These are phyloP conservation scores for Trichonephila inaurata DNA, from an alignment of 1,140 invertebrate genomes.

Conservation along the genomic window DNA sequence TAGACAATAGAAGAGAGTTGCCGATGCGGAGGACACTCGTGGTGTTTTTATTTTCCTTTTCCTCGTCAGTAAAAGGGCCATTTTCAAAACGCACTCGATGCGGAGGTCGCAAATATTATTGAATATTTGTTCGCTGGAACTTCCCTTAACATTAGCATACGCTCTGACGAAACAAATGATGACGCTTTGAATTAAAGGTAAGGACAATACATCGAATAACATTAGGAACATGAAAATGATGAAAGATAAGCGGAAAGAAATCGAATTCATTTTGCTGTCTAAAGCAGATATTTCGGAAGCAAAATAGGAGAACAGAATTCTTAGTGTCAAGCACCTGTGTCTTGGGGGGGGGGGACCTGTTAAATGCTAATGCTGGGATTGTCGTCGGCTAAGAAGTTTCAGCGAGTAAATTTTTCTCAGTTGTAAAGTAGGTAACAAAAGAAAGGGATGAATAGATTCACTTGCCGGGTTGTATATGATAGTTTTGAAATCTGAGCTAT, in stretches of 20 bases:
- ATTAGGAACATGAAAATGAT: slow-evolving; percentile 55
- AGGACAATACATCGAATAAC: slow-evolving; percentile 60
- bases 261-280: slow-evolving; percentile 11
- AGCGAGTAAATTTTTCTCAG: background rate
- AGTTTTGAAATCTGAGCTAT: background rate
- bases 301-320: background rate
- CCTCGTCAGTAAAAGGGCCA: slow-evolving; percentile 22
- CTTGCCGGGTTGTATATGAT: background rate
- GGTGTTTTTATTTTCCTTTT: slow-evolving; percentile 46
- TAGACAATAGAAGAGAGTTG: slow-evolving; percentile 49
- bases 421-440: background rate
- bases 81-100: slow-evolving; percentile 10
- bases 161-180: slow-evolving; percentile 58
- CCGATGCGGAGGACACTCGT: slow-evolving; percentile 45
- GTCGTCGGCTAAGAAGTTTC: background rate
- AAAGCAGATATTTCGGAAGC: background rate
- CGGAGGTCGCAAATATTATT: slow-evolving; percentile 55
- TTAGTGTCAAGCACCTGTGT: slow-evolving; percentile 30
- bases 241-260: slow-evolving; percentile 38
- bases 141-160: slow-evolving; percentile 54
- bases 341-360: background rate
- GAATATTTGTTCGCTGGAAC: slow-evolving; percentile 59
- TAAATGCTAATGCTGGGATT: background rate
- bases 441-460: background rate
- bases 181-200: slow-evolving; percentile 53